phyloP scores from a whole-genome alignment of 2,888 invertebrate species.

The Heliconius ismenius region DNA sequence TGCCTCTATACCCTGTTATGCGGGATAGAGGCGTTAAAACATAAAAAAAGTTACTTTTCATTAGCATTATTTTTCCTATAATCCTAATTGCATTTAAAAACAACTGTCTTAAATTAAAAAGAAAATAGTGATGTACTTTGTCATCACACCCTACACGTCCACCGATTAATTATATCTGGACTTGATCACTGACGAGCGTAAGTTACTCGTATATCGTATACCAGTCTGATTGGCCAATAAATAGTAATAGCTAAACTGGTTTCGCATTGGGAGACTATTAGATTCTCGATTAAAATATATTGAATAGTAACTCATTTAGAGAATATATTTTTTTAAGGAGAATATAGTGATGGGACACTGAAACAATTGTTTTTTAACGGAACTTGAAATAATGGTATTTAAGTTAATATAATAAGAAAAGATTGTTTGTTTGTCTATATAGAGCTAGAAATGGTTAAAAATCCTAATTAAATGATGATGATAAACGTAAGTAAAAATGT shows the following conservation, averaged over 20 bases:
- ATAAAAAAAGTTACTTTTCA: no score
- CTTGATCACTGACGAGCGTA: conserved; percentile 42
- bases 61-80: background rate
- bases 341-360: background rate
- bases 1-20: background rate
- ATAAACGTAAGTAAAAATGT: background rate
- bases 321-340: background rate
- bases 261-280: conserved; percentile 36
- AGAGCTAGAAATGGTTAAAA: background rate
- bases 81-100: background rate
- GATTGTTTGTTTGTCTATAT: no score
- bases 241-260: conserved; percentile 54
- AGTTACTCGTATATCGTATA: conserved; percentile 49
- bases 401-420: background rate
- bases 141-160: conserved; percentile 39
- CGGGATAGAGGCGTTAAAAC: no score
- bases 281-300: conserved; percentile 19
- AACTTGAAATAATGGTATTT: background rate
- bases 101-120: conserved; percentile 10
- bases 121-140: conserved; percentile 32
- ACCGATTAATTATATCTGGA: conserved; percentile 39
- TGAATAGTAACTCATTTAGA: background rate
- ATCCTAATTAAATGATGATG: background rate
- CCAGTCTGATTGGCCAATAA: conserved; percentile 63
- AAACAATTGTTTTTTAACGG: background rate